A percentile compares a stretch with the other conserved stretches of the same genome.
Evolutionary conservation across 2,888 invertebrate genomes (phyloP).

Genomic region (Lycaena phlaeas): DNA sequence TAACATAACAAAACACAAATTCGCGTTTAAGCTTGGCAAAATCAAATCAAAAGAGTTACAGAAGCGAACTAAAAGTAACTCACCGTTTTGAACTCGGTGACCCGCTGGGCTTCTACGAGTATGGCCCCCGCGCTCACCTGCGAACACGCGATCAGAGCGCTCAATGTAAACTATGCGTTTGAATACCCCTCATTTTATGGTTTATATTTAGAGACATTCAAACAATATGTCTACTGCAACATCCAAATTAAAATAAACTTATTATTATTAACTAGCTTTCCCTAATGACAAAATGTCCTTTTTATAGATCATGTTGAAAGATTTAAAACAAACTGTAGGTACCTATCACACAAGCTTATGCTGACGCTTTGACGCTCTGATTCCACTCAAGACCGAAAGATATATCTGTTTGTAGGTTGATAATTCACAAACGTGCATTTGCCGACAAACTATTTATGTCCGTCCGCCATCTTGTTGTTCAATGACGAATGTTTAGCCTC

Average conservation of each 20-base stretch:
- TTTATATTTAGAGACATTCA: conserved; percentile 17
- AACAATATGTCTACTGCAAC: conserved; percentile 1
- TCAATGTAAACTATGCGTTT: conserved; percentile 50
- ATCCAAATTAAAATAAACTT: neutral
- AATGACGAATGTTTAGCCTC: conserved; percentile 45
- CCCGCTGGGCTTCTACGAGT: conserved; percentile 62
- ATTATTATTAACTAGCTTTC: no score
- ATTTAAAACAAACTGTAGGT: neutral
- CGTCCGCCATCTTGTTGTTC: conserved; percentile 62
- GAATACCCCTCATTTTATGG: conserved; percentile 27
- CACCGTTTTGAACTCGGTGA: conserved; percentile 63
- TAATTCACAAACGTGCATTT: conserved; percentile 47
- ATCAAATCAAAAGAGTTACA: conserved; percentile 12
- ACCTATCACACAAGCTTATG: conserved; percentile 14
- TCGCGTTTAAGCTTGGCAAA: conserved; percentile 1
- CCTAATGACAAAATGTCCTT: neutral
- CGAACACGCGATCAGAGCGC: conserved; percentile 63
- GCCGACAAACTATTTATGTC: conserved; percentile 48
- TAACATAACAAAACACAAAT: neutral
- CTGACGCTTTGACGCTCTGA: conserved; percentile 23
- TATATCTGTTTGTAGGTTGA: conserved; percentile 40
- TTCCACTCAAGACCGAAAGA: conserved; percentile 26
- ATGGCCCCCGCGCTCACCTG: conserved; percentile 69
- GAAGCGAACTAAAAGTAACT: conserved; percentile 38
- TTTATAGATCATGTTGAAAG: neutral